Evolutionary conservation across 2,797 vertebrate species (phyloP).

Genomic region (Halcyon badia): DNA sequence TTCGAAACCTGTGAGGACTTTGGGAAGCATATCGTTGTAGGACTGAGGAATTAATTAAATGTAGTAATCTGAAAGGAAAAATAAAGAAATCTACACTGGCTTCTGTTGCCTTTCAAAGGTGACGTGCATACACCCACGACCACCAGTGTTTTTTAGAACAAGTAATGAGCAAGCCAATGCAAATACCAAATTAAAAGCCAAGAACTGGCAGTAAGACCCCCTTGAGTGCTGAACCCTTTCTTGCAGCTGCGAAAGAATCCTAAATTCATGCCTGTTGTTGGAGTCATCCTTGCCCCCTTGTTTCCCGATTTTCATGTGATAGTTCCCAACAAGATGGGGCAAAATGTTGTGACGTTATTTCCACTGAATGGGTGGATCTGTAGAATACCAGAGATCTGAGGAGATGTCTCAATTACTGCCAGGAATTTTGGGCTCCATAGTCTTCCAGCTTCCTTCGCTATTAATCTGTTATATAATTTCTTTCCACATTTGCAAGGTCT

Average conservation of each 20-base stretch:
- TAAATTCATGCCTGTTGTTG: background rate
- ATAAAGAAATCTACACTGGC: background rate
- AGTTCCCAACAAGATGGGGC: background rate
- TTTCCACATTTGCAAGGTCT: conserved; percentile 86
- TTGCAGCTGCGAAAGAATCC: background rate
- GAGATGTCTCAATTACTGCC: background rate
- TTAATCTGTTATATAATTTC: conserved; percentile 48
- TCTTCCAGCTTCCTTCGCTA: background rate
- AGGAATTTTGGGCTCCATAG: background rate
- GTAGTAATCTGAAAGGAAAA: background rate
- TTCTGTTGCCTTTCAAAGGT: background rate
- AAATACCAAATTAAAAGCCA: background rate
- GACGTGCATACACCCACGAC: no score
- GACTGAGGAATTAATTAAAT: background rate
- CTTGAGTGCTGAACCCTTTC: background rate
- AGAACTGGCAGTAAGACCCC: background rate
- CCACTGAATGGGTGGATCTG: background rate
- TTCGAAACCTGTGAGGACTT: background rate
- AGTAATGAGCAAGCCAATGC: background rate
- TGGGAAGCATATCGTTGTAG: background rate
- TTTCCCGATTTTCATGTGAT: background rate
- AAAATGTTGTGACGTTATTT: background rate
- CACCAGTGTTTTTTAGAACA: background rate
- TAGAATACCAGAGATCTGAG: background rate
- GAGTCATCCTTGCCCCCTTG: background rate